Percentiles rank a stretch among this genome's conserved stretches.
Evolutionary conservation across 2,888 invertebrate species (phyloP).

Genomic region (Brachyopa scutellaris): DNA sequence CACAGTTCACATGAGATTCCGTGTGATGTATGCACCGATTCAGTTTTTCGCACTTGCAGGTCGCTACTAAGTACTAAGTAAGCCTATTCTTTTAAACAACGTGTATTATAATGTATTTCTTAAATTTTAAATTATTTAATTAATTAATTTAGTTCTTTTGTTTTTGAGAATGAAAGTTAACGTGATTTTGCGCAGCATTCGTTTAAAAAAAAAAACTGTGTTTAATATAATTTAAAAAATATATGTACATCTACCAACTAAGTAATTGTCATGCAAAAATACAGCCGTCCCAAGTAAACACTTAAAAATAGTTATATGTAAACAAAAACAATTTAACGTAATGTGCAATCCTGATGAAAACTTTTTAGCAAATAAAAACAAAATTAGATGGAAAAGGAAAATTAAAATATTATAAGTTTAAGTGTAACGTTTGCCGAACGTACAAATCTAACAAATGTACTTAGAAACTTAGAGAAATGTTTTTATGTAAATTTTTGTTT

Average conservation of each 20-base stretch:
- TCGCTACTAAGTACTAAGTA: conserved; percentile 20
- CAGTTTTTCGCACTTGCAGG: conserved; percentile 13
- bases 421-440: conserved; percentile 38
- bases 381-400: background rate
- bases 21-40: conserved; percentile 51
- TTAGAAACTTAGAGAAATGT: conserved; percentile 20
- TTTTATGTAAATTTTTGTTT: conserved; percentile 27
- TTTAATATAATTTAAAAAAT: conserved; percentile 33
- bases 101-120: conserved; percentile 55
- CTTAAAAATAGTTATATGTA: conserved; percentile 48
- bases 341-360: conserved; percentile 64
- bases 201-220: conserved; percentile 48
- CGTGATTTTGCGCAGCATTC: conserved; percentile 68
- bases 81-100: background rate
- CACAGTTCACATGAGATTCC: conserved; percentile 62
- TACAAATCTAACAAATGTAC: conserved; percentile 13
- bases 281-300: conserved; percentile 69
- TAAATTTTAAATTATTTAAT: too few relatives aligned
- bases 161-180: conserved; percentile 29
- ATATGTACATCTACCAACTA: conserved; percentile 28
- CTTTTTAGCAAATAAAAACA: conserved; percentile 30
- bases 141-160: background rate
- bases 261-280: conserved; percentile 56
- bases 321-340: conserved; percentile 18
- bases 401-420: conserved; percentile 8